Evolutionary conservation across 2,888 invertebrate species (phyloP), one percentile per base, ranked within the genome.

Genomic region (Drosophila prolongata): DNA sequence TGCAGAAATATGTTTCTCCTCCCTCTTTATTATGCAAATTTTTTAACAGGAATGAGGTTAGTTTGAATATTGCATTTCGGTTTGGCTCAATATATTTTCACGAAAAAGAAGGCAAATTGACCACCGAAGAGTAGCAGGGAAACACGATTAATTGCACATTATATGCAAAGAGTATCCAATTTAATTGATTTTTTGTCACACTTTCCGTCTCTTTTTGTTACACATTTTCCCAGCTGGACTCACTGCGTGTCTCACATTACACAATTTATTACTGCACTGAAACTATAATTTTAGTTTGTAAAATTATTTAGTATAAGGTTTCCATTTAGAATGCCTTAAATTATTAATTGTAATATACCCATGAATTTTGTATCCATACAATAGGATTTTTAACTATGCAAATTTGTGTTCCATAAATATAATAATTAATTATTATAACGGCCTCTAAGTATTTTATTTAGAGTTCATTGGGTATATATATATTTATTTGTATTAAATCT

Each of bases 61-160:
- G 52, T 47, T 64, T 67, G 49, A 65, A 70, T 67, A 78, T 70
- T 82, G 64, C 82, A 72, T 47, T 76, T 68, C 47, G 42, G 43
- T 58, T 54, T 35, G 27, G 34, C 35, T 46, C 14, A 54, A 52
- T 77, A 50, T 44, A 64, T 66, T 77, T 66, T 47, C 27, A 52
- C 27, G 19, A n/a, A 30, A 42, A 9, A 55, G 24, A 27, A 16
- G 9, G 6, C 6, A n/a, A 13, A 59, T 10, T 27, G 65, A 14
- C 8, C 6, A 8, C 13, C 49, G 13, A 34, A 47, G 46, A 14
- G 14, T 34, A 37, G 6, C 30, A 40, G 34, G 30, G 53, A 44
- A 68, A 59, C 43, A 73, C 66, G 77, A 87, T 87, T 84, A 84
- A 79, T 75, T 69, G 66, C 62, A 65, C 69, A 73, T 76, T 73